Evolutionary conservation across 1,140 invertebrate species (phyloP).

Genomic region (Meloidogyne floridensis): DNA sequence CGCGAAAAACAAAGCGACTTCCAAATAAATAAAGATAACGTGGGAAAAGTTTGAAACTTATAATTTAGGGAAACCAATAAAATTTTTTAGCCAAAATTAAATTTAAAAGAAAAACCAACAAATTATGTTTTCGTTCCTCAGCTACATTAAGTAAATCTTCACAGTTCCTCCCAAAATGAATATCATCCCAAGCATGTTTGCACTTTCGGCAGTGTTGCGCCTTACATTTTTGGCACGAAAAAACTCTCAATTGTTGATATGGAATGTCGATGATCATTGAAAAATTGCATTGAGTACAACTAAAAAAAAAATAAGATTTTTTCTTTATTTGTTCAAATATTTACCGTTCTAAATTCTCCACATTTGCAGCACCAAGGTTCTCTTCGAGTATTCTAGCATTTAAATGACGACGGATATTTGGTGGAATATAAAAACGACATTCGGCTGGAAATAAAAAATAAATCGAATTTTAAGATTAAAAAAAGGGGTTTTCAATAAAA

Average conservation of each 20-base stretch:
- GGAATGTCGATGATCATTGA: slow-evolving; percentile 35
- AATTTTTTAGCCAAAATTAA: no score
- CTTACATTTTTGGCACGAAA: slow-evolving; percentile 41
- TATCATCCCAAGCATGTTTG: slow-evolving; percentile 38
- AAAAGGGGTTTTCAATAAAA: no score
- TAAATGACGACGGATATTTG: slow-evolving; percentile 24
- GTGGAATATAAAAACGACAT: slow-evolving; percentile 37
- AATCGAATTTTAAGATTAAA: no score
- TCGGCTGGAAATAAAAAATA: slow-evolving; percentile 33
- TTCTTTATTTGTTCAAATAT: background rate
- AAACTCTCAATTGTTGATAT: slow-evolving; percentile 35
- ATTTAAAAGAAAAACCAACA: slow-evolving; percentile 14
- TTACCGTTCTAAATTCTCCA: slow-evolving; percentile 39
- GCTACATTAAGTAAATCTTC: slow-evolving; percentile 32
- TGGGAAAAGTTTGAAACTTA: no score
- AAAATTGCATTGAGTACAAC: slow-evolving; percentile 45
- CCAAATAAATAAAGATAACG: no score
- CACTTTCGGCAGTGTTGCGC: slow-evolving; percentile 37
- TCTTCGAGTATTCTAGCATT: slow-evolving; percentile 45
- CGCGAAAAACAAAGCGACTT: no score
- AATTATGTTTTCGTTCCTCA: slow-evolving; percentile 26
- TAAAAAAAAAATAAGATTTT: slow-evolving; percentile 13
- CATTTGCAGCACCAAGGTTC: slow-evolving; percentile 35
- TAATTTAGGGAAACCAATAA: no score
- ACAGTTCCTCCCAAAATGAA: slow-evolving; percentile 42